Evolutionary conservation across 2,113 vertebrate species (phyloP), one percentile per base, ranked within the genome.

Genomic region (Tylochromis polylepis): DNA sequence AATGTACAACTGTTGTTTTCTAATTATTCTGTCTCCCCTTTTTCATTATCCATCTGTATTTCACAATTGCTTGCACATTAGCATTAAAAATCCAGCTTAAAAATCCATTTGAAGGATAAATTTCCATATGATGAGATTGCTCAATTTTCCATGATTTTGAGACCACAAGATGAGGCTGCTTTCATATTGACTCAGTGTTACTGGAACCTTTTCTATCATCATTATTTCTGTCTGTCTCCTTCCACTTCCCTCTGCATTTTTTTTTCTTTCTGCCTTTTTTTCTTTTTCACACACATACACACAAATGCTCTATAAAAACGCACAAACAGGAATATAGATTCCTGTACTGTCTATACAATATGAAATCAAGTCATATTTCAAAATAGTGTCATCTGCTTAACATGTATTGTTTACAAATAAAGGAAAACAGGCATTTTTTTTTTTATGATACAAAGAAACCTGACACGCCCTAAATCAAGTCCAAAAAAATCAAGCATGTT

Each of bases 361-460:
- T 94, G 94, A 96, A 96, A 95, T 94, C 92, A 94, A 95, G 93
- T 95, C 94, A 95, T 95, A 95, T 95, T 95, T 96, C 91, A 96
- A 96, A 96, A 96, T 96, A 96, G 95, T 95, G 91, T 94, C 92
- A 95, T 96, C 95, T 95, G 94, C 93, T 95, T 93, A 94, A 95
- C 94, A 93, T 93, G 94, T 95, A 91, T 93, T 77, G 90, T 95
- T 96, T 94, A 95, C 91, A 95, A 96, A 95, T 91, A 93, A 96
- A 94, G 93, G 91, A 94, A 95, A 95, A 95, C 95, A 95, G 94
- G 94, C 95, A 79, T 92, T 85, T 81, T 84, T 90, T 90, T 41
- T 92, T 91, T 92, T 93, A 95, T 95, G 87, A 93, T 94, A 95
- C 92, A 95, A 95, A 95, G 91, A 95, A 94, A 94, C 93, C 94